These are phyloP conservation scores for Eonycteris spelaea DNA, from an alignment of 2,113 vertebrate genomes.

Conservation along the genomic window DNA sequence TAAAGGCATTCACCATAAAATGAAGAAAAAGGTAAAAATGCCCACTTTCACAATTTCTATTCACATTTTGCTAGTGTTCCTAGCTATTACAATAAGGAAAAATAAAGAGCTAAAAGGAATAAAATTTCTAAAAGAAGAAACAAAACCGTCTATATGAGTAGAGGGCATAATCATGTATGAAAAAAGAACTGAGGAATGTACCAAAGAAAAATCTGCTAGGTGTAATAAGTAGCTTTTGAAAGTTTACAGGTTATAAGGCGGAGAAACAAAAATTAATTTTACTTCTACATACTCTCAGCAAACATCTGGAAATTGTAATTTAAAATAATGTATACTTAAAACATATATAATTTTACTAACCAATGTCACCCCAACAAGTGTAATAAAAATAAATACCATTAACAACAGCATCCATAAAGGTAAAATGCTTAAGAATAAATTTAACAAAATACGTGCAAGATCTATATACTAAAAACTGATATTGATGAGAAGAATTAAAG, in stretches of 20 bases:
- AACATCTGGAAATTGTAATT: background rate
- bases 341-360: no score
- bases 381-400: background rate
- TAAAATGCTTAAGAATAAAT: background rate
- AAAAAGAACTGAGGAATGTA: background rate
- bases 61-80: background rate
- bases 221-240: background rate
- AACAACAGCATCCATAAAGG: background rate
- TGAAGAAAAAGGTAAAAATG: background rate
- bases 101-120: background rate
- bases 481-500: background rate
- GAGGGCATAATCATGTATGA: background rate
- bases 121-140: background rate
- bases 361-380: no score
- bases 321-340: background rate
- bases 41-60: background rate
- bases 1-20: background rate
- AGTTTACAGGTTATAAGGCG: background rate
- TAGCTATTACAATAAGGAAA: background rate
- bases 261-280: slow-evolving; percentile 11
- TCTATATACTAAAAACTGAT: background rate
- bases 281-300: background rate
- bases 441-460: background rate
- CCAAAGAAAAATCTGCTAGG: background rate
- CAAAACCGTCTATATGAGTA: background rate